A percentile compares a stretch with the other conserved stretches of the same genome.
phyloP scores from a whole-genome alignment of 2,888 invertebrate species.

The Microchrysa polita region DNA sequence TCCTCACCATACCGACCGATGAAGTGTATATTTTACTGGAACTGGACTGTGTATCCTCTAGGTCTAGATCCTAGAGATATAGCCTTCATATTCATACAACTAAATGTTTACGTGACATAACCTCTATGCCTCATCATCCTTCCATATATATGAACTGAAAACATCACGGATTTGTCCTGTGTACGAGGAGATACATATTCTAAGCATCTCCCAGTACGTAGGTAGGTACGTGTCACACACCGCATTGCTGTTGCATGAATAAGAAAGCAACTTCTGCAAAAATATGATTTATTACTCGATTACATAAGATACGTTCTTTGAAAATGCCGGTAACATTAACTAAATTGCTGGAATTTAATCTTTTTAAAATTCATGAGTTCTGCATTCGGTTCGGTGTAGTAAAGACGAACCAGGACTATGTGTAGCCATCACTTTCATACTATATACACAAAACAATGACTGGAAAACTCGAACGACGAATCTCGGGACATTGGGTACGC shows the following conservation, averaged over 20 bases:
- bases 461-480: too few relatives aligned
- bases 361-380: conserved; percentile 46
- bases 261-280: conserved; percentile 29
- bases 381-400: not conserved
- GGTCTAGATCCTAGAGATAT: too few relatives aligned
- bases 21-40: not conserved
- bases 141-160: not conserved
- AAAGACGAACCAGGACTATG: too few relatives aligned
- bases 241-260: conserved; percentile 11
- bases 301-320: conserved; percentile 47
- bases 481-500: too few relatives aligned
- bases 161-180: conserved; percentile 1
- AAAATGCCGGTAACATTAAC: conserved; percentile 47
- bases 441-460: too few relatives aligned
- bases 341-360: conserved; percentile 50
- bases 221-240: conserved; percentile 9
- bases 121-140: not conserved
- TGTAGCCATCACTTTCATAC: too few relatives aligned
- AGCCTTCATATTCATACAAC: too few relatives aligned
- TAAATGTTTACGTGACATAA: conserved; percentile 7
- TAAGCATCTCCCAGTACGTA: too few relatives aligned
- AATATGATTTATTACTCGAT: conserved; percentile 50
- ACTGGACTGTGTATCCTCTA: too few relatives aligned
- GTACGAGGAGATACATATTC: not conserved
- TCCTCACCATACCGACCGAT: not conserved